phyloP scores from a whole-genome alignment of 2,888 invertebrate genomes.

The Byasa hedistus region DNA sequence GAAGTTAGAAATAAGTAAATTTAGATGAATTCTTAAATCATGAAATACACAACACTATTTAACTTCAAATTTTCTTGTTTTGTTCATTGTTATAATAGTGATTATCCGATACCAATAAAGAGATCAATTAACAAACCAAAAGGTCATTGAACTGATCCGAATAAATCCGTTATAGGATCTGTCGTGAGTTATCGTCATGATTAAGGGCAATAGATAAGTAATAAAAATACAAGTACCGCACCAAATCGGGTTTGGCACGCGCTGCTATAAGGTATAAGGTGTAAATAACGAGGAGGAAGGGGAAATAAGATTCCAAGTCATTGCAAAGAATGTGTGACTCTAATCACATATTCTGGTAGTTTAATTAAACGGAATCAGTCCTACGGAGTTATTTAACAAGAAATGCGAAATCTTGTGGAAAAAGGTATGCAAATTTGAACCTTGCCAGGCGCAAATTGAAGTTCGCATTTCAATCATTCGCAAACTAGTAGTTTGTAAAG shows the following conservation, averaged over 20 bases:
- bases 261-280: background rate
- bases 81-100: background rate
- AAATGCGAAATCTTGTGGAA: too few relatives aligned
- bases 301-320: too few relatives aligned
- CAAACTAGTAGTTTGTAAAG: too few relatives aligned
- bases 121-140: background rate
- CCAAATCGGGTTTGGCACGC: background rate
- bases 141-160: background rate
- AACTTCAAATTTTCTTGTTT: background rate
- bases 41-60: too few relatives aligned
- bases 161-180: conserved; percentile 1
- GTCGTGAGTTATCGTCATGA: conserved; percentile 7
- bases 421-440: too few relatives aligned
- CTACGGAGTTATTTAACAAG: too few relatives aligned
- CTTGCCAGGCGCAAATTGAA: too few relatives aligned
- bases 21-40: background rate
- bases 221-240: background rate
- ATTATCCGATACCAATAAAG: background rate
- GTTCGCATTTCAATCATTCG: too few relatives aligned
- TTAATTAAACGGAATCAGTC: too few relatives aligned
- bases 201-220: conserved; percentile 5
- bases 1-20: background rate
- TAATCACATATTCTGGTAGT: too few relatives aligned
- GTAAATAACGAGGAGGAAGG: too few relatives aligned
- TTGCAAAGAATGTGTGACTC: too few relatives aligned